Conservation (phyloP, 2,113 vertebrate genomes). For the Puffinus mauretanicus region DNA sequence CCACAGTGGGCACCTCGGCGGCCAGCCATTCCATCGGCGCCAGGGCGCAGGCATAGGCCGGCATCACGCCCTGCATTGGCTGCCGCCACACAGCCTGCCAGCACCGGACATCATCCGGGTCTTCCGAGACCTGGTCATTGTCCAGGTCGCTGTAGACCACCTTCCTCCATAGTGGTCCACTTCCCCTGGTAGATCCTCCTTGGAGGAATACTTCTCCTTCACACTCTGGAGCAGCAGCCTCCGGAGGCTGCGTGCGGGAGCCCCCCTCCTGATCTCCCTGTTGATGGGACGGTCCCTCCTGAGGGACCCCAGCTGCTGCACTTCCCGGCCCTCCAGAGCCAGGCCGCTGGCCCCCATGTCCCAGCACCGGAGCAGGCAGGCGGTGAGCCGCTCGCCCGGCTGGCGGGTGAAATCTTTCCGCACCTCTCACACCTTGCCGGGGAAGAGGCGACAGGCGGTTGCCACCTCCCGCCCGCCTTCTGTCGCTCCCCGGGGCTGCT, state of each 20-base stretch:
- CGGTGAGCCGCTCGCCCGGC: fast-evolving
- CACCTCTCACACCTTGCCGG: background rate
- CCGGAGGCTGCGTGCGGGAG: background rate
- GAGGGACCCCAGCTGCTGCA: background rate
- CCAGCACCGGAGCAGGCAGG: background rate
- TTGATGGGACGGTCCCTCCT: fast-evolving
- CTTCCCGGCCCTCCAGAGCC: background rate
- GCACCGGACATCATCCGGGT: fast-evolving
- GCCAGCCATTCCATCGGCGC: background rate
- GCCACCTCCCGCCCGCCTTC: background rate
- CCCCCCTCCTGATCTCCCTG: background rate
- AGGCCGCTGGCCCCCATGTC: background rate
- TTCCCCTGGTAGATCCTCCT: background rate
- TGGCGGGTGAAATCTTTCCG: background rate
- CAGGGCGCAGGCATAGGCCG: background rate
- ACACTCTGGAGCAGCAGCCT: fast-evolving
- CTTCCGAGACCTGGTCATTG: background rate
- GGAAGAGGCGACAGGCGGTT: background rate
- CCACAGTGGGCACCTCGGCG: background rate
- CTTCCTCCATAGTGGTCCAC: background rate
- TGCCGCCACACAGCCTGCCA: background rate
- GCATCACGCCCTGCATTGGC: fast-evolving
- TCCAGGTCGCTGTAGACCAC: background rate
- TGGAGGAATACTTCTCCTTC: background rate
- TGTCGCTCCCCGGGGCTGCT: fast-evolving